Evolutionary conservation across 2,797 vertebrate genomes (phyloP).

Genomic region (Phalloptychus januarius): DNA sequence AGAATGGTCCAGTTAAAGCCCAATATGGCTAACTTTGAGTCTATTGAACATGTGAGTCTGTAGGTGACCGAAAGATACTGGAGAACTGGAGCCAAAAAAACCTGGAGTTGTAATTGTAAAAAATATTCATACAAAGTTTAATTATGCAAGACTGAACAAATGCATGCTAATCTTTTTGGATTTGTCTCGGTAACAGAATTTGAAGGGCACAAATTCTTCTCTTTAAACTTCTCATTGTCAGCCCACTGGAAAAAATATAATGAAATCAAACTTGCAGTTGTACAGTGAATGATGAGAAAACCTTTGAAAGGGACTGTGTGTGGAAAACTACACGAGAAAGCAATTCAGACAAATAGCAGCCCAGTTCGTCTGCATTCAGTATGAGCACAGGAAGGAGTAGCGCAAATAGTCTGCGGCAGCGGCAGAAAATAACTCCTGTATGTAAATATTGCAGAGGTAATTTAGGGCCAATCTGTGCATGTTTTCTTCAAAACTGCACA

Average conservation of each 20-base stretch:
- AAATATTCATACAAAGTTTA: neutral
- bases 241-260: neutral
- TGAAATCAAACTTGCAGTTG: neutral
- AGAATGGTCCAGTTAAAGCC: neutral
- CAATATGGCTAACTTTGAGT: neutral
- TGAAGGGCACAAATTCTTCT: neutral
- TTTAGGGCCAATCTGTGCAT: slow-evolving; percentile 49
- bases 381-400: slow-evolving; percentile 37
- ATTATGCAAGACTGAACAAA: neutral
- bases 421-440: slow-evolving; percentile 70
- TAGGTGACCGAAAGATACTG: neutral
- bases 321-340: slow-evolving; percentile 11
- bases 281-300: neutral
- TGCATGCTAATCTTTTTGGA: neutral
- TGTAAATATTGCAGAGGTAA: slow-evolving; percentile 37
- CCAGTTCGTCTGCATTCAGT: slow-evolving; percentile 27
- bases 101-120: neutral
- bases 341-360: slow-evolving; percentile 41
- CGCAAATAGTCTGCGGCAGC: slow-evolving; percentile 43
- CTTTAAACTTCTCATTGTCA: neutral
- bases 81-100: neutral
- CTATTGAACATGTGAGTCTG: neutral
- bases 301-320: neutral
- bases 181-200: neutral
- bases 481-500: slow-evolving; percentile 27